These are phyloP conservation scores for Lerista edwardsae DNA, from an alignment of 2,797 vertebrate species.

Conservation along the genomic window DNA sequence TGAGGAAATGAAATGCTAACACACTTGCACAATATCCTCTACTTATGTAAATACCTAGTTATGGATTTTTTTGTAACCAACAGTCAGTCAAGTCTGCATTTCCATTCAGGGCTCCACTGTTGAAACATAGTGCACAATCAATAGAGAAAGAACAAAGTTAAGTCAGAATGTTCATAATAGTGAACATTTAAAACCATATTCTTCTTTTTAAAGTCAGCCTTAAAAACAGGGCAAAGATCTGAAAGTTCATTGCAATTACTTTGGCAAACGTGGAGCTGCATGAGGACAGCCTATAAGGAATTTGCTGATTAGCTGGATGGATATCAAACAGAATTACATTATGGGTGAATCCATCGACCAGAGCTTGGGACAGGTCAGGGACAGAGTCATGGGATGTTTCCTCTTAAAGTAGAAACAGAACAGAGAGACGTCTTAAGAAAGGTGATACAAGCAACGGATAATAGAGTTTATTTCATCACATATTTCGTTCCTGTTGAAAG, in stretches of 20 bases:
- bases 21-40: slow-evolving; percentile 30
- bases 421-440: neutral
- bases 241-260: slow-evolving; percentile 48
- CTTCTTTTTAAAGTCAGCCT: slow-evolving; percentile 31
- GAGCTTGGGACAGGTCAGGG: neutral
- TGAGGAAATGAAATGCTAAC: slow-evolving; percentile 49
- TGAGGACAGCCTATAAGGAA: slow-evolving; percentile 51
- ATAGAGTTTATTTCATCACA: too few relatives aligned
- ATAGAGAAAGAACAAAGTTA: slow-evolving; percentile 51
- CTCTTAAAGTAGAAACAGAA: neutral
- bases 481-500: neutral
- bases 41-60: slow-evolving; percentile 46
- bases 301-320: slow-evolving; percentile 24
- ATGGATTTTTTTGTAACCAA: slow-evolving; percentile 26
- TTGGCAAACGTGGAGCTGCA: slow-evolving; percentile 48
- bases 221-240: slow-evolving; percentile 44
- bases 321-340: neutral
- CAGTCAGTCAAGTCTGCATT: slow-evolving; percentile 40
- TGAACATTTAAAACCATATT: slow-evolving; percentile 47
- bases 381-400: too few relatives aligned
- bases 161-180: slow-evolving; percentile 55
- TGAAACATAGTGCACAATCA: slow-evolving; percentile 50
- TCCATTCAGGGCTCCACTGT: slow-evolving; percentile 26
- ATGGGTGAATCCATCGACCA: neutral
- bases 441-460: neutral